Evolutionary conservation across 1,140 invertebrate genomes (phyloP), one percentile per base, ranked within the genome.

Genomic region (Phenacoccus solenopsis): DNA sequence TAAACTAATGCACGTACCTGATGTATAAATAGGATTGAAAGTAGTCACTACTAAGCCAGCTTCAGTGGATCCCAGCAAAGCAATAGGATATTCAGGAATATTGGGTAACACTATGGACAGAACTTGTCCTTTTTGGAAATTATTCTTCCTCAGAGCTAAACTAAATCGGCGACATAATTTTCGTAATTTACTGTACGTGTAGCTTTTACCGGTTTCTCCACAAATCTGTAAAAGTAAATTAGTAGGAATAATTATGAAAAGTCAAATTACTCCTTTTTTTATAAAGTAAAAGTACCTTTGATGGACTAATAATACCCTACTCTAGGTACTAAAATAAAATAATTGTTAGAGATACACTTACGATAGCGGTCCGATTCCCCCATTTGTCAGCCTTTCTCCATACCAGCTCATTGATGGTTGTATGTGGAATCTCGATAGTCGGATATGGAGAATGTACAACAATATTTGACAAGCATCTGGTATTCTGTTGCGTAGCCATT

Each of bases 1-100:
- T n/a, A n/a, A n/a, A n/a, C n/a, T n/a, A n/a, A n/a, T n/a, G n/a
- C n/a, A 16, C 81, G 84, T 78, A 94, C 91, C 86, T 75, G 85
- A 73, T 5, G 88, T 94, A 75, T 92, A 95, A 32, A 86, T 76
- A 1, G 90, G 89, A 81, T 94, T 95, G 0, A 90, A 80, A 0
- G 90, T 87, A 12, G 90, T 90, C 10, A 88, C 82, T 12, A 86
- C 75, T 0, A 88, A 81, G 0, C 90, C 90, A 28, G 87, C 85
- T 72, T 86, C 82, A 4, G 88, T 75, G 64, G 82, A 82, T 1
- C 88, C 91, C 30, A 90, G 76, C 16, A 85, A 76, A 1, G 85
- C 82, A 5, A 90, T 83, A 0, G 85, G 79, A 77, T 83, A 89
- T 77, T 94, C 90, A 0, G 90, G 90, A n/a, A 84, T 76, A 79